phyloP scores from a whole-genome alignment of 30 jellyfish, hydroid and myxozoan species.

The Hydractinia echinata region DNA sequence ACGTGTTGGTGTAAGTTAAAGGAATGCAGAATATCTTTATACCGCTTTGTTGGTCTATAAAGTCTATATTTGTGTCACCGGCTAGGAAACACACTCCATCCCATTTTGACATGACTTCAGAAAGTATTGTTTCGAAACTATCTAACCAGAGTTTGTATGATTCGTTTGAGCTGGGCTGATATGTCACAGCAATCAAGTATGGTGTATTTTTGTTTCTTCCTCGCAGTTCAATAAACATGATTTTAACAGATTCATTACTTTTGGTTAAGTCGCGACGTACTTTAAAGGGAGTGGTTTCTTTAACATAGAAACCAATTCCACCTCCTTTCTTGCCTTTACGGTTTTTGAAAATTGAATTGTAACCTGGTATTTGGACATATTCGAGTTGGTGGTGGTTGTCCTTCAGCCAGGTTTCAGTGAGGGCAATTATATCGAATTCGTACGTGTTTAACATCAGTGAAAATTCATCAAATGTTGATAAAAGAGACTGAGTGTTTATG shows the following conservation, averaged over 20 bases:
- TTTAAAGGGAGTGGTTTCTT: constrained; percentile 33
- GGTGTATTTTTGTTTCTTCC: constrained; percentile 55
- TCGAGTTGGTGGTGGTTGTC: constrained; percentile 47
- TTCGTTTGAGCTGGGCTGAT: neutral
- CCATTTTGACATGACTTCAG: neutral
- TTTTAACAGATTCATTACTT: constrained; percentile 43
- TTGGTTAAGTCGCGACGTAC: constrained; percentile 40
- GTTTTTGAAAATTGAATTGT: constrained; percentile 42
- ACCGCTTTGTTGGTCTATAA: constrained; percentile 11
- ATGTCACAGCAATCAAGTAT: neutral
- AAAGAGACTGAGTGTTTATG: constrained; percentile 29
- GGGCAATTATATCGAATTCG: constrained; percentile 45
- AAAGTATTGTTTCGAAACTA: neutral
- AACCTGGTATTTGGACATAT: constrained; percentile 52
- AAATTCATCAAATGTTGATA: constrained; percentile 52
- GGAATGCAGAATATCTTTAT: constrained; percentile 40
- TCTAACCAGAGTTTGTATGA: neutral
- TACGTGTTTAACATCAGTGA: constrained; percentile 37
- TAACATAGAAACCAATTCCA: constrained; percentile 39
- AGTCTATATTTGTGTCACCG: constrained; percentile 55
- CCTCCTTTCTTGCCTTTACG: constrained; percentile 59
- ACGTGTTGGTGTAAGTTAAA: constrained; percentile 51
- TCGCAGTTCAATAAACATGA: constrained; percentile 47
- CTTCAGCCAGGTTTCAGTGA: constrained; percentile 68
- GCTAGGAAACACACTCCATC: constrained; percentile 16